phyloP scores from a whole-genome alignment of 2,113 vertebrate species.

The Nestor notabilis region DNA sequence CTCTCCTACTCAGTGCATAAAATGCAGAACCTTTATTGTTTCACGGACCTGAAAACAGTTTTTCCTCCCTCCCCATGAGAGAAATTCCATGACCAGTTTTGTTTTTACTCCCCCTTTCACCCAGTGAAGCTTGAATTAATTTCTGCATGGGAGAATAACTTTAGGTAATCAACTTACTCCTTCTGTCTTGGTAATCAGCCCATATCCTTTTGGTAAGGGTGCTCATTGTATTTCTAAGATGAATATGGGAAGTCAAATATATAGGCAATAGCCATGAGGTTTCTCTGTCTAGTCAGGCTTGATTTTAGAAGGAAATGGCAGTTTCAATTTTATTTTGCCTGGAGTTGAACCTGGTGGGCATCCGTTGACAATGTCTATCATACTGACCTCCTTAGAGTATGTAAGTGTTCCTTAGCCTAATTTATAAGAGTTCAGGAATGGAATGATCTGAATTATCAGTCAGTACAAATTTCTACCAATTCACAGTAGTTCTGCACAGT shows the following conservation, averaged over 20 bases:
- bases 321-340: conserved; percentile 12
- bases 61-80: background rate
- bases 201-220: background rate
- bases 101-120: background rate
- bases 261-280: background rate
- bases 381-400: background rate
- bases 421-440: background rate
- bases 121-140: background rate
- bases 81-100: background rate
- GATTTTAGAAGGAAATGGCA: conserved; percentile 33
- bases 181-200: background rate
- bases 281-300: background rate
- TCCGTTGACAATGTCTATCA: background rate
- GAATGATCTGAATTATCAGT: background rate
- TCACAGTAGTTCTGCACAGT: background rate
- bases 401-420: background rate
- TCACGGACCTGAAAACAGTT: background rate
- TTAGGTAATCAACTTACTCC: background rate
- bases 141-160: background rate
- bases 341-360: background rate
- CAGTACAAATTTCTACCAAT: background rate
- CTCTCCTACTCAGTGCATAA: background rate
- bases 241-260: background rate
- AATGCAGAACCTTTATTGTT: background rate
- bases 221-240: background rate